phyloP scores from a whole-genome alignment of 2,888 invertebrate genomes.

The Eugnorisma glareosa region DNA sequence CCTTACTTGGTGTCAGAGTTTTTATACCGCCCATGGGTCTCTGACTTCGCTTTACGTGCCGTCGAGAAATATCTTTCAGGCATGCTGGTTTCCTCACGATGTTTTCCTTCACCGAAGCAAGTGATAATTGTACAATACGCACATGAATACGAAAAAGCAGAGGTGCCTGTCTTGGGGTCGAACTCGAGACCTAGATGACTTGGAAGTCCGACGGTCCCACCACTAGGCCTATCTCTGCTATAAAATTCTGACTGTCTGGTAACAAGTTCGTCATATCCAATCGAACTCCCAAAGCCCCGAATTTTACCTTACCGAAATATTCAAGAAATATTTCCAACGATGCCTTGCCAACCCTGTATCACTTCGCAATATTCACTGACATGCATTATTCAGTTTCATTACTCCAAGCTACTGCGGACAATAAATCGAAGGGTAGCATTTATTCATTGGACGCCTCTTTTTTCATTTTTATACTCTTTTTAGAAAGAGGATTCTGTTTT shows the following conservation, averaged over 20 bases:
- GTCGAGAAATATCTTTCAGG: too few species aligned
- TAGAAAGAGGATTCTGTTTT: conserved; percentile 32
- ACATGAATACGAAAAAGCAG: too few species aligned
- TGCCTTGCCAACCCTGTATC: conserved; percentile 75
- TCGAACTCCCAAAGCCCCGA: not conserved
- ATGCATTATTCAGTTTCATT: conserved; percentile 90
- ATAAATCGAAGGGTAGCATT: conserved; percentile 87
- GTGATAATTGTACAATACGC: too few species aligned
- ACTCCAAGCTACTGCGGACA: conserved; percentile 86
- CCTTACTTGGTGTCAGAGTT: too few species aligned
- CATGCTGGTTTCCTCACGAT: too few species aligned
- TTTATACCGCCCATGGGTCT: too few species aligned
- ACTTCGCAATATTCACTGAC: conserved; percentile 83
- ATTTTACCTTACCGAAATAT: conserved; percentile 6
- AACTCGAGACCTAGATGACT: too few species aligned
- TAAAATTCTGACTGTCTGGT: not conserved
- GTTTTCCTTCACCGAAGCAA: too few species aligned
- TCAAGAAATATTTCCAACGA: conserved; percentile 42
- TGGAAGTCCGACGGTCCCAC: too few species aligned
- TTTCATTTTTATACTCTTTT: conserved; percentile 59
- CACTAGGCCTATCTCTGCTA: too few species aligned
- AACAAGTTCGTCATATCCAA: not conserved
- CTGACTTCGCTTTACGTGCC: too few species aligned
- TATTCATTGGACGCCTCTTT: conserved; percentile 77
- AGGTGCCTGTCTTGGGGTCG: too few species aligned